These are phyloP conservation scores for Alcedo atthis DNA, from an alignment of 2,797 vertebrate species.

Conservation along the genomic window DNA sequence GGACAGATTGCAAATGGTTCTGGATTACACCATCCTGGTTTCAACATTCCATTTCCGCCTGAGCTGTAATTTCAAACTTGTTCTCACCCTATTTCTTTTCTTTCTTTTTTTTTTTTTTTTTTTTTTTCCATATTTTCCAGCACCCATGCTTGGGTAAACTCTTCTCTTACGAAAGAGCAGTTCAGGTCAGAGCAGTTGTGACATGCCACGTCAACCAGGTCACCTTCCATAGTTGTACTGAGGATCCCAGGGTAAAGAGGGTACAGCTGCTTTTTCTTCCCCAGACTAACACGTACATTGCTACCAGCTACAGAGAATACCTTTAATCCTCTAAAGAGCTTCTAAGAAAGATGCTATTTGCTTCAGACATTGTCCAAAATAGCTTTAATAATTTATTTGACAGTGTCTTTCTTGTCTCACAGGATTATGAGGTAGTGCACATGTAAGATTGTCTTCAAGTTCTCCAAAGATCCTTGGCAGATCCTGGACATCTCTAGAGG, in stretches of 20 bases:
- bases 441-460: background rate
- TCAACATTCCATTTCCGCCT: background rate
- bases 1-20: background rate
- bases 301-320: background rate
- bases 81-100: background rate
- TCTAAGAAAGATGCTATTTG: constrained; percentile 42
- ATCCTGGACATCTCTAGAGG: background rate
- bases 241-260: background rate
- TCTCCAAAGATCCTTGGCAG: background rate
- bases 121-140: background rate
- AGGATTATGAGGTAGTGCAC: background rate
- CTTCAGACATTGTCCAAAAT: constrained; percentile 2
- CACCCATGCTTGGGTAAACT: background rate
- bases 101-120: background rate
- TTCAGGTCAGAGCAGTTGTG: background rate
- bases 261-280: background rate
- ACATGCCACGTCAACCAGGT: background rate
- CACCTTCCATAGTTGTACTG: background rate
- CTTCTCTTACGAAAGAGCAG: background rate
- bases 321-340: constrained; percentile 59
- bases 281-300: background rate
- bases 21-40: constrained; percentile 47
- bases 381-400: constrained; percentile 35
- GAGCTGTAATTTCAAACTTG: background rate
- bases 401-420: background rate